These are phyloP conservation scores for Noctua janthina DNA, from an alignment of 2,888 invertebrate genomes.

Conservation along the genomic window DNA sequence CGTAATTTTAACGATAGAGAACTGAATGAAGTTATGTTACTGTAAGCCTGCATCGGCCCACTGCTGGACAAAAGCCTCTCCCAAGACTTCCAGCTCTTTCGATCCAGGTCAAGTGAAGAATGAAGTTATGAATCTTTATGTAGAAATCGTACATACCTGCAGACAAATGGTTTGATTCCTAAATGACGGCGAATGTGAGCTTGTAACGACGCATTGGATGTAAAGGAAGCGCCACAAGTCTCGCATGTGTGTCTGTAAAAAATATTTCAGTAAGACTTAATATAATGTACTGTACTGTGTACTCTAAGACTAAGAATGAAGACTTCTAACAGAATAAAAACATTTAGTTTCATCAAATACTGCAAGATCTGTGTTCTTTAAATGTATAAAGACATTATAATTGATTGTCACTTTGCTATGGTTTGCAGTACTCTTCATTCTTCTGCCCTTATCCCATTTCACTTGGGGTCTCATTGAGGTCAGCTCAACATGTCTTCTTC, in stretches of 20 bases:
- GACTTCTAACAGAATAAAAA: no score
- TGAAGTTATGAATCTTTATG: neutral
- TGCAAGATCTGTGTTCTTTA: neutral
- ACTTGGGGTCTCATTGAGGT: no score
- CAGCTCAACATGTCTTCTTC: no score
- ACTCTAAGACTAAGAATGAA: neutral
- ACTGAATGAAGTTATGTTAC: neutral
- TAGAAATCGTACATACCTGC: conserved; percentile 80
- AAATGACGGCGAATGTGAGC: conserved; percentile 88
- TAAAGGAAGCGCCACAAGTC: conserved; percentile 87
- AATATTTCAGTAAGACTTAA: neutral
- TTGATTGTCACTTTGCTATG: neutral
- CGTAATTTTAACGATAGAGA: neutral
- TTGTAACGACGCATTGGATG: conserved; percentile 88
- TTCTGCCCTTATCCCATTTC: no score
- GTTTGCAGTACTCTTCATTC: no score
- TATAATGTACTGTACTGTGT: neutral
- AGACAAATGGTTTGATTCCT: conserved; percentile 89
- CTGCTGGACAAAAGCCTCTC: neutral
- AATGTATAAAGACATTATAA: neutral
- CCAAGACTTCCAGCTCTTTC: neutral
- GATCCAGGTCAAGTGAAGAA: neutral
- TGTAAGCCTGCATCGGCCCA: neutral
- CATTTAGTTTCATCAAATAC: neutral
- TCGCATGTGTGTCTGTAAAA: conserved; percentile 86